These are phyloP conservation scores for Phalera bucephala DNA, from an alignment of 2,888 invertebrate genomes.

Conservation along the genomic window DNA sequence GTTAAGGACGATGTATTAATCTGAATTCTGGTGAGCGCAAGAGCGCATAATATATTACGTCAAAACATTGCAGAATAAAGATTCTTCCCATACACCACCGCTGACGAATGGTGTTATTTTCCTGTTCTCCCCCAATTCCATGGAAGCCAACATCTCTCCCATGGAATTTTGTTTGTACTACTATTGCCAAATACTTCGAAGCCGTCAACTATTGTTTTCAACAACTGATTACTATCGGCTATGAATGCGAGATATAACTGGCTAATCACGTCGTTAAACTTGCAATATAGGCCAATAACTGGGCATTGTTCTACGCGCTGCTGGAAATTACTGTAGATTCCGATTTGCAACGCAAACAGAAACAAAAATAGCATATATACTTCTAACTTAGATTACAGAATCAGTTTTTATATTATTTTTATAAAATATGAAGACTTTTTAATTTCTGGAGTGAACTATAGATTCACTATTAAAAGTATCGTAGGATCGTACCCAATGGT, in stretches of 20 bases:
- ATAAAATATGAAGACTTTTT: too few relatives aligned
- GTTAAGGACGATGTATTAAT: too few relatives aligned
- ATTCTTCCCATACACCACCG: conserved; percentile 5
- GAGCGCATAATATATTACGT: not conserved
- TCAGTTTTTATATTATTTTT: too few relatives aligned
- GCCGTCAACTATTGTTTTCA: conserved; percentile 17
- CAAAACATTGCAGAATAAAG: not conserved
- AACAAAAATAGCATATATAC: too few relatives aligned
- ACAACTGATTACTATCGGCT: conserved; percentile 3
- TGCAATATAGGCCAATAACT: not conserved
- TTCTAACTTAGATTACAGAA: too few relatives aligned
- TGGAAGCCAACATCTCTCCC: conserved; percentile 20
- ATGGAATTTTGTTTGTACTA: conserved; percentile 33
- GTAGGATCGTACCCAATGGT: too few relatives aligned
- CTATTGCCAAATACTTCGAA: conserved; percentile 36
- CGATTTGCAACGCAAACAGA: not conserved
- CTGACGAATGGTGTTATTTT: conserved; percentile 25
- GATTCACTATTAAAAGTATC: too few relatives aligned
- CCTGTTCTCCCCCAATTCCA: conserved; percentile 32
- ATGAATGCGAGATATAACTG: conserved; percentile 14
- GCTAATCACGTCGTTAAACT: conserved; percentile 7
- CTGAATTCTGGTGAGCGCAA: too few relatives aligned
- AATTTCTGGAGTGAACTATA: too few relatives aligned
- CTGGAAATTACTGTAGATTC: not conserved
- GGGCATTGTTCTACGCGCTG: not conserved